phyloP scores from a whole-genome alignment of 37 sponge, comb jelly and placozoan genomes.

The Axinella damicornis region DNA sequence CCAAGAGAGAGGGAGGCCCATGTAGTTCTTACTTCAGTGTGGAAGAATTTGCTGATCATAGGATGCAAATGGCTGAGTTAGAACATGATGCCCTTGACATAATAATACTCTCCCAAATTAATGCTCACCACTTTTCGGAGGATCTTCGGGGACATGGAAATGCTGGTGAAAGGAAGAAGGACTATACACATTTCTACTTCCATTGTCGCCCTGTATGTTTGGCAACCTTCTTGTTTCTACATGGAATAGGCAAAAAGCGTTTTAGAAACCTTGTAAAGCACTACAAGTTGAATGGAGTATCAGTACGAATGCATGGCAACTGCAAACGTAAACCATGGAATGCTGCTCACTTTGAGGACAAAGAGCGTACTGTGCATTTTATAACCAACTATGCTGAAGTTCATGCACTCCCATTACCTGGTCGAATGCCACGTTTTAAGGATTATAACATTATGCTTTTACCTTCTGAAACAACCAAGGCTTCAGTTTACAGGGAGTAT shows the following conservation, averaged over 20 bases:
- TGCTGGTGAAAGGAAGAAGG: too few species aligned
- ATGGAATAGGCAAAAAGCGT: neutral
- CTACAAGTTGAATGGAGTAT: conserved; percentile 11
- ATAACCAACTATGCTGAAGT: conserved; percentile 15
- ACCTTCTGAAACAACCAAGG: conserved; percentile 29
- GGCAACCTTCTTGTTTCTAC: conserved; percentile 10
- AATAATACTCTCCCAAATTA: too few species aligned
- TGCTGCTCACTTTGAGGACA: conserved; percentile 9
- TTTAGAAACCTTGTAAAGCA: neutral
- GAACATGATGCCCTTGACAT: too few species aligned
- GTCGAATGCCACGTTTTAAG: neutral
- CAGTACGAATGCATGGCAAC: conserved; percentile 23
- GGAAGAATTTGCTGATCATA: too few species aligned
- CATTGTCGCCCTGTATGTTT: neutral
- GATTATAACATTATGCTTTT: conserved; percentile 34
- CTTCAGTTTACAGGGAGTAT: neutral
- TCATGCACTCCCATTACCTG: conserved; percentile 36
- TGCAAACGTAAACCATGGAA: conserved; percentile 16
- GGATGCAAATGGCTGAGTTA: too few species aligned
- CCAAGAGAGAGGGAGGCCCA: too few species aligned
- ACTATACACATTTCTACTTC: too few species aligned
- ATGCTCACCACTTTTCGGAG: too few species aligned
- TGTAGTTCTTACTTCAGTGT: too few species aligned
- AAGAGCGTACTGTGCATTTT: neutral
- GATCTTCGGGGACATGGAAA: too few species aligned